Percentiles rank a stretch among this genome's conserved stretches.
Conservation (phyloP, 2,888 invertebrate genomes). For the Pyrgus malvae region DNA sequence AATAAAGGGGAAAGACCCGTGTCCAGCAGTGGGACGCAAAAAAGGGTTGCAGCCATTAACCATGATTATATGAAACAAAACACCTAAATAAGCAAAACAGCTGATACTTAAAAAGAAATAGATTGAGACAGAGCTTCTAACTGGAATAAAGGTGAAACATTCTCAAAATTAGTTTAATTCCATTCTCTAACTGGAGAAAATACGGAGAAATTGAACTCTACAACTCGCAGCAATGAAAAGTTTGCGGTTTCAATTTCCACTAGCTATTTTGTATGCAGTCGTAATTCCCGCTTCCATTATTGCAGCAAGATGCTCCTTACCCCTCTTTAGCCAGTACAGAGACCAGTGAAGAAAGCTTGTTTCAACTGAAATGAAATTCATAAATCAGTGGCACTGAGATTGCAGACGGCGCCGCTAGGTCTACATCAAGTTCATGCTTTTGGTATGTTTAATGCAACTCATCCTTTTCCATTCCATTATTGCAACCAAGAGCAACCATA, state of each 20-base stretch:
- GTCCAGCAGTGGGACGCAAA: too few species aligned
- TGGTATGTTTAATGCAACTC: constrained; percentile 49
- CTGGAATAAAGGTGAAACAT: constrained; percentile 23
- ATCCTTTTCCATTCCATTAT: too few species aligned
- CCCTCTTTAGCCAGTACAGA: constrained; percentile 56
- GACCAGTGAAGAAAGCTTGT: constrained; percentile 53
- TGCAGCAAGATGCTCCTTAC: constrained; percentile 66
- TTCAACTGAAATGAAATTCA: constrained; percentile 67
- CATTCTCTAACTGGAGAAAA: constrained; percentile 16
- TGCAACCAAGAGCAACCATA: constrained; percentile 45
- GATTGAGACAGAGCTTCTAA: too few species aligned
- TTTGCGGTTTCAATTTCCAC: constrained; percentile 65
- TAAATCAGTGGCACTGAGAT: constrained; percentile 64
- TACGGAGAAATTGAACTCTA: constrained; percentile 41
- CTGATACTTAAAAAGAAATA: too few species aligned
- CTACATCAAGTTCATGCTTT: constrained; percentile 51
- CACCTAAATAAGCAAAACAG: too few species aligned
- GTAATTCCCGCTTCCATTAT: constrained; percentile 58
- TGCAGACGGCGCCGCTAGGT: constrained; percentile 57
- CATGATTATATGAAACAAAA: too few species aligned
- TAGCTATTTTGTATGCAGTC: constrained; percentile 53
- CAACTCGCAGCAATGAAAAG: constrained; percentile 55
- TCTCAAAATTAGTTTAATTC: constrained; percentile 23
- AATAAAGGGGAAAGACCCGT: too few species aligned
- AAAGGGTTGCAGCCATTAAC: too few species aligned